Conservation (phyloP, 2,113 vertebrate species). For the Archilochus colubris region DNA sequence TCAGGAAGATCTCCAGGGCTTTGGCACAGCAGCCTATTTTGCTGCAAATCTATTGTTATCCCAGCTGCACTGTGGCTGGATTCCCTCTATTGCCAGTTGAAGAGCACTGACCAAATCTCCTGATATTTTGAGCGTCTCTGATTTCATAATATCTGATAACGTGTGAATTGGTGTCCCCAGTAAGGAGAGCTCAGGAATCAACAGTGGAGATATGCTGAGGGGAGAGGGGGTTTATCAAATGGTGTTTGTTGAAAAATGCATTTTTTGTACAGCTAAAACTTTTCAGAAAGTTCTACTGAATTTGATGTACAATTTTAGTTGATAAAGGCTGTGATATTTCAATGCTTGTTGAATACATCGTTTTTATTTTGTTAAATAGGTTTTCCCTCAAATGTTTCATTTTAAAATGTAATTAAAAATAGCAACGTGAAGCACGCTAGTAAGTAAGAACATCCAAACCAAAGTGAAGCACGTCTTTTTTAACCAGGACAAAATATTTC, state of each 20-base stretch:
- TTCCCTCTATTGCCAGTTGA: background rate
- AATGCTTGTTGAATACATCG: background rate
- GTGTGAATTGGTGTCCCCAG: background rate
- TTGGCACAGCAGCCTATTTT: background rate
- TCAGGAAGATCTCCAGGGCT: conserved; percentile 6
- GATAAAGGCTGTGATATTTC: background rate
- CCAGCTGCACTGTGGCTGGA: background rate
- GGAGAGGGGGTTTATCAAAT: background rate
- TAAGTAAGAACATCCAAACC: background rate
- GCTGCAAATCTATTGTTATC: background rate
- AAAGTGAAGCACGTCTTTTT: background rate
- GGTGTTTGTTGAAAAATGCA: background rate
- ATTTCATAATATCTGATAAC: background rate
- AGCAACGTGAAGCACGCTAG: background rate
- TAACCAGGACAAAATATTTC: background rate
- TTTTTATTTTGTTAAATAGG: background rate
- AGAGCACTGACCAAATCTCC: background rate
- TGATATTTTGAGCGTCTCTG: background rate
- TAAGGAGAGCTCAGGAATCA: background rate
- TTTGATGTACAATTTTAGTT: background rate
- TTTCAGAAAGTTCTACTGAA: background rate
- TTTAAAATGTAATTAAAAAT: background rate
- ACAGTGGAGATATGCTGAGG: background rate
- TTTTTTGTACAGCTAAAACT: background rate
- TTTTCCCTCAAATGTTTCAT: background rate